Conservation (phyloP, 2,888 invertebrate genomes). For the Drosophila testacea region DNA sequence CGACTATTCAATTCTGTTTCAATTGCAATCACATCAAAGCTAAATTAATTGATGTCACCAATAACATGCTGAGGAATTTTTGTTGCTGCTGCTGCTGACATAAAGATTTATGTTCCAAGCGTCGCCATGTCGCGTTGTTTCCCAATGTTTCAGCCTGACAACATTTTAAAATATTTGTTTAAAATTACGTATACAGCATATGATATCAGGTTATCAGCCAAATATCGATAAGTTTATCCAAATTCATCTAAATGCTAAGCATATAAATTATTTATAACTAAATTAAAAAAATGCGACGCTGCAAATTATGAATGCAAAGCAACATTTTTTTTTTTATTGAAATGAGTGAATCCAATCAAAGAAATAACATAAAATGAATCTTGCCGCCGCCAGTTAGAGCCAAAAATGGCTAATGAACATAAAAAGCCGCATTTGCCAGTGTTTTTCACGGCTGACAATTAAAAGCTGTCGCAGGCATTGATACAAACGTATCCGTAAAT, state of each 20-base stretch:
- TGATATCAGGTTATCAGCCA: slow-evolving; percentile 18
- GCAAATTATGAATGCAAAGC: slow-evolving; percentile 72
- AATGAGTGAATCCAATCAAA: slow-evolving; percentile 57
- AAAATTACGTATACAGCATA: slow-evolving; percentile 28
- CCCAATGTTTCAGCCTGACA: slow-evolving; percentile 27
- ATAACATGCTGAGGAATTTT: slow-evolving; percentile 46
- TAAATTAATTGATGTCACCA: slow-evolving; percentile 67
- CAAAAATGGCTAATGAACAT: slow-evolving; percentile 33
- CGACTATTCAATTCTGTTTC: neutral
- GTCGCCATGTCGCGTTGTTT: slow-evolving; percentile 23
- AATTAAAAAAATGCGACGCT: slow-evolving; percentile 35
- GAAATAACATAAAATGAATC: slow-evolving; percentile 41
- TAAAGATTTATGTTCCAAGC: slow-evolving; percentile 57
- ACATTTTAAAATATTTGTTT: slow-evolving; percentile 26
- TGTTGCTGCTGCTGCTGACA: slow-evolving; percentile 26
- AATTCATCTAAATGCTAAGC: slow-evolving; percentile 46
- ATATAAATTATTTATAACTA: slow-evolving; percentile 72
- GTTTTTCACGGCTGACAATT: slow-evolving; percentile 71
- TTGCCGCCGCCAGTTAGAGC: slow-evolving; percentile 15
- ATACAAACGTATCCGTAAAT: slow-evolving; percentile 56
- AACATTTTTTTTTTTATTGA: slow-evolving; percentile 39
- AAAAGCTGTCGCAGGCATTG: slow-evolving; percentile 39
- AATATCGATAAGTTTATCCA: slow-evolving; percentile 44
- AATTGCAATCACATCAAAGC: slow-evolving; percentile 53
- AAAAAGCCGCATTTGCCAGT: slow-evolving; percentile 26